phyloP scores from a whole-genome alignment of 2,888 invertebrate genomes.

The Sphaerophoria taeniata region DNA sequence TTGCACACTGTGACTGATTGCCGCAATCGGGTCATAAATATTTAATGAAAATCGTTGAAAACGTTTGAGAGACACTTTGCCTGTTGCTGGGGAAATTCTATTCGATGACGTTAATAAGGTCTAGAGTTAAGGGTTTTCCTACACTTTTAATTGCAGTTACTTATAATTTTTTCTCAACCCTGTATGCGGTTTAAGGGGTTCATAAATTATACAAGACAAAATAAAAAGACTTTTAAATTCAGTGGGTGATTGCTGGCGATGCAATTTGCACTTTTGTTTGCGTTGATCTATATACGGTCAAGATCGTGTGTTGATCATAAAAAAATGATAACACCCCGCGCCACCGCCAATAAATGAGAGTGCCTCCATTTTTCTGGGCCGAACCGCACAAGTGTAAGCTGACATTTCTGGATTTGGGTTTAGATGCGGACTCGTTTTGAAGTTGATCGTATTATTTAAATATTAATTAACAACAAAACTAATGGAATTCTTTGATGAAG shows the following conservation, averaged over 20 bases:
- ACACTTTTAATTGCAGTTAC: neutral
- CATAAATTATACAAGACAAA: slow-evolving; percentile 14
- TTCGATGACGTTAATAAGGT: neutral
- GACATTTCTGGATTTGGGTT: slow-evolving; percentile 52
- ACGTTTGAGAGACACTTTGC: neutral
- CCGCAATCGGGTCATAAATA: neutral
- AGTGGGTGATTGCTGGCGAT: slow-evolving; percentile 50
- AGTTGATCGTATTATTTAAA: slow-evolving; percentile 39
- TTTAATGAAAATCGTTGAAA: slow-evolving; percentile 3
- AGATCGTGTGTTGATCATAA: slow-evolving; percentile 20
- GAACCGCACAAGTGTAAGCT: slow-evolving; percentile 31
- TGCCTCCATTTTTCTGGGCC: neutral
- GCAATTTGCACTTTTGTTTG: slow-evolving; percentile 47
- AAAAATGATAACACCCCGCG: neutral
- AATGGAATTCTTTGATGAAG: slow-evolving; percentile 56
- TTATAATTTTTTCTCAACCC: neutral
- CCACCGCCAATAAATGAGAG: no score
- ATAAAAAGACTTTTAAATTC: slow-evolving; percentile 33
- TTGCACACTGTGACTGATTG: neutral
- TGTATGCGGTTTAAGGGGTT: neutral
- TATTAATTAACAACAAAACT: slow-evolving; percentile 24
- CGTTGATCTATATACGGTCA: slow-evolving; percentile 52
- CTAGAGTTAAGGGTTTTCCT: slow-evolving; percentile 2
- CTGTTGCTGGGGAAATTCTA: neutral
- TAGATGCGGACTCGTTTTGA: slow-evolving; percentile 61